These are phyloP conservation scores for Hydrophis major DNA, from an alignment of 2,797 vertebrate species.

Conservation along the genomic window DNA sequence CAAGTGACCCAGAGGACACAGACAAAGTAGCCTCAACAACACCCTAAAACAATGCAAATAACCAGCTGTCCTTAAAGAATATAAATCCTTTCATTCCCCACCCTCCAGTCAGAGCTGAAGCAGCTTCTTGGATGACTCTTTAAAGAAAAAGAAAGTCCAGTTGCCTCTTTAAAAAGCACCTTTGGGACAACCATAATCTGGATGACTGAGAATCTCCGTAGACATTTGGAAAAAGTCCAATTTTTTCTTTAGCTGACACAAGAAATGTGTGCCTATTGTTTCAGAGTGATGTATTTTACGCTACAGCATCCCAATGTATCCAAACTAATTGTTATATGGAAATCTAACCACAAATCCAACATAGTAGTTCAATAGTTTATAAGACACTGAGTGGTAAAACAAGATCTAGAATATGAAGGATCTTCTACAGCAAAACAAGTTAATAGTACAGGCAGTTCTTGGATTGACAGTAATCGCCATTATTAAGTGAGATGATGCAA, in stretches of 20 bases:
- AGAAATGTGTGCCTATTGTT: neutral
- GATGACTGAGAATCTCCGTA: neutral
- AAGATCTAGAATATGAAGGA: neutral
- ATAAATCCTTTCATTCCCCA: neutral
- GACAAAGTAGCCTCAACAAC: neutral
- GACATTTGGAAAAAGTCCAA: neutral
- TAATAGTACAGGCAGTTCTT: neutral
- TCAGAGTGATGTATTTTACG: neutral
- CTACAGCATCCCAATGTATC: neutral
- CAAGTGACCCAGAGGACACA: neutral
- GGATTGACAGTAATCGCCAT: neutral
- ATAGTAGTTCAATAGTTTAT: neutral
- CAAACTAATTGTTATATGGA: neutral
- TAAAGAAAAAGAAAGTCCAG: neutral
- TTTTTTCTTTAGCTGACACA: neutral
- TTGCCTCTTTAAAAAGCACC: neutral
- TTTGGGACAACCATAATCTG: neutral
- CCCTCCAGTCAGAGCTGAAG: neutral
- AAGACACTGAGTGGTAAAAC: neutral
- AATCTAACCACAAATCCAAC: neutral
- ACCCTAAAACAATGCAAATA: neutral
- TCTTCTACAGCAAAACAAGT: neutral
- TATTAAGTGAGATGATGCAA: neutral
- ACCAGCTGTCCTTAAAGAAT: neutral
- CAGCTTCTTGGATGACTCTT: neutral